phyloP scores from a whole-genome alignment of 2,113 vertebrate species.

The Pangasianodon hypophthalmus region DNA sequence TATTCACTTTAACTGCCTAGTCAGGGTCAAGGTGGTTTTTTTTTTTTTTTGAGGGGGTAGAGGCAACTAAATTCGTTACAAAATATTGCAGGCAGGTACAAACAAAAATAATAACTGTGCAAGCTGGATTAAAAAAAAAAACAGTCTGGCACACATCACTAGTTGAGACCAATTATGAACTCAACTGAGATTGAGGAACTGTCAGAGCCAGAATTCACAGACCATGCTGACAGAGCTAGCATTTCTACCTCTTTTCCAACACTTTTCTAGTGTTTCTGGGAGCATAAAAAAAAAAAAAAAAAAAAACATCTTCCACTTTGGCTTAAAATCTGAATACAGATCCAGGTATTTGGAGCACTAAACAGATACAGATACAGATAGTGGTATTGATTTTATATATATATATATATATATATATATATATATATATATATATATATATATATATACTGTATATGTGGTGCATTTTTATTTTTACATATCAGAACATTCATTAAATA shows the following conservation, averaged over 20 bases:
- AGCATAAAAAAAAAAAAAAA: background rate
- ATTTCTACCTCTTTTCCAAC: background rate
- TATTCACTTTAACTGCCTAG: background rate
- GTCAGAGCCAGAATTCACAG: background rate
- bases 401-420: too few species aligned
- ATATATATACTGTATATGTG: too few species aligned
- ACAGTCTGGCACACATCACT: background rate
- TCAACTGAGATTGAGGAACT: background rate
- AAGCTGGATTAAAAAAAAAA: background rate
- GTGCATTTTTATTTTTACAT: too few species aligned
- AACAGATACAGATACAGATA: background rate
- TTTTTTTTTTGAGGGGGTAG: background rate
- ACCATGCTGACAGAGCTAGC: background rate
- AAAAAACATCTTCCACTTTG: background rate
- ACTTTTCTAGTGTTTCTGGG: background rate
- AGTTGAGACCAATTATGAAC: background rate
- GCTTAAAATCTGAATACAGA: background rate
- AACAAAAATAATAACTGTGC: background rate
- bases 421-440: too few species aligned
- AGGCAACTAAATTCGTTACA: background rate
- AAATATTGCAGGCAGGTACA: background rate
- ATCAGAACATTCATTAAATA: too few species aligned
- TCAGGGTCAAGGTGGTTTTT: background rate
- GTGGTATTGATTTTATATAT: background rate
- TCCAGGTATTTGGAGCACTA: background rate